Conservation (phyloP, 2,113 vertebrate species). For the Bos indicus region DNA sequence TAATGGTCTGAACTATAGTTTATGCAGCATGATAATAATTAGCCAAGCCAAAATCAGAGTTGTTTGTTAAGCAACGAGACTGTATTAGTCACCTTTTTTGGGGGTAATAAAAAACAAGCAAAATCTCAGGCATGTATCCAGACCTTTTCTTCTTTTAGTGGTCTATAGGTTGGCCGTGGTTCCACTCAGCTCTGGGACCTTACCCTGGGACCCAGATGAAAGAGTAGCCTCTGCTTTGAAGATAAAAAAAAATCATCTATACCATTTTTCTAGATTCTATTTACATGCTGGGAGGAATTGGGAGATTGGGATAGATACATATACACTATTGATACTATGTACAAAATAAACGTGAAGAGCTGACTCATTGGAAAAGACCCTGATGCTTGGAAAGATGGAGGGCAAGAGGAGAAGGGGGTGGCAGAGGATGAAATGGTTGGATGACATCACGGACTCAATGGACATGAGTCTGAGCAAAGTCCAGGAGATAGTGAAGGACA, state of each 20-base stretch:
- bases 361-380: background rate
- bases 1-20: background rate
- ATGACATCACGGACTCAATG: background rate
- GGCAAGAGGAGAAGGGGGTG: background rate
- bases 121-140: background rate
- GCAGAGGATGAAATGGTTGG: background rate
- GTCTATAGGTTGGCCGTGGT: background rate
- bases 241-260: background rate
- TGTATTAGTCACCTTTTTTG: background rate
- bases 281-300: background rate
- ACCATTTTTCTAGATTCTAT: background rate
- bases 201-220: background rate
- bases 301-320: background rate
- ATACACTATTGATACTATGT: background rate
- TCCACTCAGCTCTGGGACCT: background rate
- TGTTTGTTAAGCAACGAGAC: background rate
- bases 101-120: background rate
- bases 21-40: background rate
- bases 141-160: background rate
- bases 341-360: background rate
- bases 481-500: background rate
- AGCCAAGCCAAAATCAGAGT: background rate
- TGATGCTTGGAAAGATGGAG: background rate
- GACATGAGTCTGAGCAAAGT: background rate
- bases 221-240: background rate